Conservation (phyloP, 2,797 vertebrate genomes). For the Anguilla anguilla region DNA sequence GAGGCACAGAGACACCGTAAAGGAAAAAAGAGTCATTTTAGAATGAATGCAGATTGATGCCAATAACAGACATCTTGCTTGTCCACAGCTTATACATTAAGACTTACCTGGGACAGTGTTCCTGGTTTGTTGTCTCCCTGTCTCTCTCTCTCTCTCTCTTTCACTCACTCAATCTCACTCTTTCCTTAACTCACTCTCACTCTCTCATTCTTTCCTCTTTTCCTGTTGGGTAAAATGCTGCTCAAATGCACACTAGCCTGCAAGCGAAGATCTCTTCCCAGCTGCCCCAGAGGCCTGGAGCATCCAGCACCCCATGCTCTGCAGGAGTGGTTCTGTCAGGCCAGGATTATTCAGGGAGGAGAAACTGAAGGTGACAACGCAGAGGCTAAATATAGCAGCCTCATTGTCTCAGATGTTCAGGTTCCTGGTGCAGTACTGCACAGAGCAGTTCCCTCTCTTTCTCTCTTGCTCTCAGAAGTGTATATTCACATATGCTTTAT, state of each 20-base stretch:
- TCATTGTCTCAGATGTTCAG: conserved; percentile 6
- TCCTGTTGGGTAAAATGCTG: conserved; percentile 17
- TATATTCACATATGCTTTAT: background rate
- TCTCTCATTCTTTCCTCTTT: background rate
- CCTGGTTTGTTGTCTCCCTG: background rate
- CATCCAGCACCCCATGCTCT: conserved; percentile 14
- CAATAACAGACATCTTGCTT: conserved; percentile 7
- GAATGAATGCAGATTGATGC: conserved; percentile 7
- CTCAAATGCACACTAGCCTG: background rate
- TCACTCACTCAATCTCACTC: background rate
- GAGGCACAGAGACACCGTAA: background rate
- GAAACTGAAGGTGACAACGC: conserved; percentile 54
- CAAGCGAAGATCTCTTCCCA: background rate
- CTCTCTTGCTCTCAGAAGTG: conserved; percentile 29
- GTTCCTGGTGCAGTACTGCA: conserved; percentile 17
- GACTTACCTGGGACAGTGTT: background rate
- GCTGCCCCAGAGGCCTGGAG: conserved; percentile 9
- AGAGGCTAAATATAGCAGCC: conserved; percentile 52
- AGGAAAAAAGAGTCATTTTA: conserved; percentile 9
- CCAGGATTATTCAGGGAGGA: conserved; percentile 32
- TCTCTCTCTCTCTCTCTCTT: background rate
- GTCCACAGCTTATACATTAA: conserved; percentile 2
- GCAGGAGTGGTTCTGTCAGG: conserved; percentile 33
- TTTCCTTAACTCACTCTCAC: background rate
- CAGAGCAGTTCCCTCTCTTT: conserved; percentile 10